Evolutionary conservation across 53 echinoderm and acorn worm genomes (phyloP).

Genomic region (Glandiceps talaboti): DNA sequence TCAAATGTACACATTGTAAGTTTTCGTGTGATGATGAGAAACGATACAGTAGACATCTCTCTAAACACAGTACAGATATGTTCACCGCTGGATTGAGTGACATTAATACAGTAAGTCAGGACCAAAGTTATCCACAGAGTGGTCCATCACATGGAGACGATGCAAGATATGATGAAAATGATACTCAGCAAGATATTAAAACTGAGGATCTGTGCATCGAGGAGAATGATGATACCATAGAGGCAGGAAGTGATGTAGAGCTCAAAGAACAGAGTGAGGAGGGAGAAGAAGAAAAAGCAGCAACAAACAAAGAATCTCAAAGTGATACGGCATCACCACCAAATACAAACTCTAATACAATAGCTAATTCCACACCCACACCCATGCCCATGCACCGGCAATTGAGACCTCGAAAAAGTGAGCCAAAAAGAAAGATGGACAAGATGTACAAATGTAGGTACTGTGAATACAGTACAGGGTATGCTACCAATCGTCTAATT

Average conservation of each 20-base stretch:
- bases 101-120: neutral
- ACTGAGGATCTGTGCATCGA: neutral
- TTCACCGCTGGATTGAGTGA: neutral
- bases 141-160: neutral
- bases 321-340: neutral
- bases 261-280: neutral
- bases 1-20: neutral
- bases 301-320: too few relatives aligned
- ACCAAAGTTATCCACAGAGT: neutral
- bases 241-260: neutral
- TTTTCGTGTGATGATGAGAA: neutral
- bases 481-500: neutral
- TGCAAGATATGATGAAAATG: neutral
- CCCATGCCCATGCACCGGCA: neutral
- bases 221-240: neutral
- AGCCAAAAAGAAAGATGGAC: too few relatives aligned
- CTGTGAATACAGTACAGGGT: neutral
- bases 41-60: neutral
- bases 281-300: neutral
- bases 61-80: neutral
- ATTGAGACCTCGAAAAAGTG: neutral
- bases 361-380: too few relatives aligned
- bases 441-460: neutral
- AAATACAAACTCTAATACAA: neutral
- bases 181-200: neutral